These are phyloP conservation scores for Eudasyphora cyanicolor DNA, from an alignment of 2,888 invertebrate genomes.

Conservation along the genomic window DNA sequence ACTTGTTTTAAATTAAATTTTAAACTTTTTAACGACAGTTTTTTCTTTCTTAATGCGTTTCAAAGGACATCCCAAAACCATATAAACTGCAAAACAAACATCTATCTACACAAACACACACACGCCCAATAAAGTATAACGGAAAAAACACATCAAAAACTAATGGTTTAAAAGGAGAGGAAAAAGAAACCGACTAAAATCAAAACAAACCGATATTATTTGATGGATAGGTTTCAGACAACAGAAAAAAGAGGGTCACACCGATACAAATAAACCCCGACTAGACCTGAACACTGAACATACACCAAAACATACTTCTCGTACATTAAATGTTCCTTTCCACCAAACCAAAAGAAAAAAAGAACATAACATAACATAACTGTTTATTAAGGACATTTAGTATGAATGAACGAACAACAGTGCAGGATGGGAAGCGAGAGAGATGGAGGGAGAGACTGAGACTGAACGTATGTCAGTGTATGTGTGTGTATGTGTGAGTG, in stretches of 20 bases:
- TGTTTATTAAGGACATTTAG: conserved; percentile 55
- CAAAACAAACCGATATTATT: conserved; percentile 3
- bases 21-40: too few species aligned
- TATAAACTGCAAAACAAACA: not conserved
- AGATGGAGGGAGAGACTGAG: conserved; percentile 8
- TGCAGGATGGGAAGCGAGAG: not conserved
- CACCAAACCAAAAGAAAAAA: not conserved
- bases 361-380: not conserved
- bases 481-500: not conserved
- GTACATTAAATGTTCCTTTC: too few species aligned
- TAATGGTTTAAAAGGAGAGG: conserved; percentile 42
- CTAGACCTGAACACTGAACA: conserved; percentile 36
- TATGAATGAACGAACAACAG: conserved; percentile 33
- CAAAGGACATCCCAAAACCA: too few species aligned
- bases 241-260: conserved; percentile 55
- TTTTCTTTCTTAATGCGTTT: too few species aligned
- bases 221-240: conserved; percentile 4
- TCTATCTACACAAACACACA: conserved; percentile 9
- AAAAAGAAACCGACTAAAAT: conserved; percentile 5
- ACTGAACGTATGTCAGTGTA: not conserved
- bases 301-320: conserved; percentile 16
- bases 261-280: conserved; percentile 24
- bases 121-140: not conserved
- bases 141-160: conserved; percentile 33
- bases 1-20: too few species aligned